Percentiles rank a stretch among this genome's conserved stretches.
Conservation (phyloP, 2,113 vertebrate genomes). For the Tetrax tetrax region DNA sequence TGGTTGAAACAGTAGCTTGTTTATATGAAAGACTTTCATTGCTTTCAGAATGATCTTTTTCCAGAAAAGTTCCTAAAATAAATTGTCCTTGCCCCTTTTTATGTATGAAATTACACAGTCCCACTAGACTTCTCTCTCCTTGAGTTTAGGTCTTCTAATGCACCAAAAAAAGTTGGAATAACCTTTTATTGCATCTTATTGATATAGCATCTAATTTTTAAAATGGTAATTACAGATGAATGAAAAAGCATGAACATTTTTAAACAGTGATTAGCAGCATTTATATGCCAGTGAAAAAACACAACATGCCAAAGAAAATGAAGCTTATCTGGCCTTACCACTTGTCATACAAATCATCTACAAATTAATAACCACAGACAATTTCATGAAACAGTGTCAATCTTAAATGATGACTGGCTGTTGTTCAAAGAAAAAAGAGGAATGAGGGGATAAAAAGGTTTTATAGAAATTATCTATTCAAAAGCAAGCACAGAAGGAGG, state of each 20-base stretch:
- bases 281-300: slow-evolving; percentile 35
- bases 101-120: not conserved
- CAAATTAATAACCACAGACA: slow-evolving; percentile 65
- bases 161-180: not conserved
- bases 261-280: slow-evolving; percentile 63
- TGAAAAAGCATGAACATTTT: slow-evolving; percentile 55
- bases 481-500: not conserved
- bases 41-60: not conserved
- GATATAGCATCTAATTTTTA: slow-evolving; percentile 19
- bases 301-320: slow-evolving; percentile 58
- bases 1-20: not conserved
- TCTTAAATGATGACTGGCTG: slow-evolving; percentile 37
- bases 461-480: not conserved
- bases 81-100: not conserved
- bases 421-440: not conserved
- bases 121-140: not conserved
- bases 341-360: slow-evolving; percentile 59
- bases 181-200: not conserved
- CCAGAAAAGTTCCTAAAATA: not conserved
- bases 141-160: not conserved
- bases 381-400: slow-evolving; percentile 60
- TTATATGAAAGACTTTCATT: not conserved
- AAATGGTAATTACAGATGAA: slow-evolving; percentile 27
- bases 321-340: slow-evolving; percentile 60
- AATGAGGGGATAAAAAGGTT: not conserved